Percentiles rank a stretch among this genome's conserved stretches.
phyloP scores from a whole-genome alignment of 1,140 invertebrate genomes.

The Atta colombica region DNA sequence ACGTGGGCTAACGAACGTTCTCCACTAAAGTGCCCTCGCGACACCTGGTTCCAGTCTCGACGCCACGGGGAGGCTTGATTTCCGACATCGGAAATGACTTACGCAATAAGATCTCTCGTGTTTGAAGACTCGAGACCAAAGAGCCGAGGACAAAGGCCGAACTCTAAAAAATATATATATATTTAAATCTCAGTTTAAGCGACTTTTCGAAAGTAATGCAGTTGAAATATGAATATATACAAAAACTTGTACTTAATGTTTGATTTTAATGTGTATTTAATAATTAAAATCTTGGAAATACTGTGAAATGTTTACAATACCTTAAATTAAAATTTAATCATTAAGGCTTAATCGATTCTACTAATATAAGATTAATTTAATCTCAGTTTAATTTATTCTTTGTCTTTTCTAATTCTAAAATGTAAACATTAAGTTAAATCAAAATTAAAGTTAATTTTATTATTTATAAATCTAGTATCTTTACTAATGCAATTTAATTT shows the following conservation, averaged over 20 bases:
- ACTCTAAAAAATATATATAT: neutral
- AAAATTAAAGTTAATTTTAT: no score
- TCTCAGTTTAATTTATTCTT: no score
- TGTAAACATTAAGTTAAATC: no score
- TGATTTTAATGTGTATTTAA: neutral
- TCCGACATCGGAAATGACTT: constrained; percentile 38
- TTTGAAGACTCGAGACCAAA: neutral
- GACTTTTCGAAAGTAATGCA: neutral
- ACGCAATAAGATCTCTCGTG: constrained; percentile 28
- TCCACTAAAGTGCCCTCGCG: constrained; percentile 36
- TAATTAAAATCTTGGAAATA: neutral
- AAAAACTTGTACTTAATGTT: neutral
- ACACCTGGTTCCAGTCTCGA: constrained; percentile 55
- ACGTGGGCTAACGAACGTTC: constrained; percentile 52
- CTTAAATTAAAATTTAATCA: neutral
- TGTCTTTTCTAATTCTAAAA: no score
- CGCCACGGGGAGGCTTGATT: constrained; percentile 37
- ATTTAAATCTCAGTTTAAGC: neutral
- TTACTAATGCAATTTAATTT: no score
- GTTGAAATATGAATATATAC: neutral
- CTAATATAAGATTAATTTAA: no score
- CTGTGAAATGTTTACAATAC: neutral
- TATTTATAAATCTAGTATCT: no score
- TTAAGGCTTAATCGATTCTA: no score
- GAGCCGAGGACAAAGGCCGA: neutral